Base-by-base conservation (phyloP, 2,797 vertebrate species). In the Scomberomorus guttatus region DNA sequence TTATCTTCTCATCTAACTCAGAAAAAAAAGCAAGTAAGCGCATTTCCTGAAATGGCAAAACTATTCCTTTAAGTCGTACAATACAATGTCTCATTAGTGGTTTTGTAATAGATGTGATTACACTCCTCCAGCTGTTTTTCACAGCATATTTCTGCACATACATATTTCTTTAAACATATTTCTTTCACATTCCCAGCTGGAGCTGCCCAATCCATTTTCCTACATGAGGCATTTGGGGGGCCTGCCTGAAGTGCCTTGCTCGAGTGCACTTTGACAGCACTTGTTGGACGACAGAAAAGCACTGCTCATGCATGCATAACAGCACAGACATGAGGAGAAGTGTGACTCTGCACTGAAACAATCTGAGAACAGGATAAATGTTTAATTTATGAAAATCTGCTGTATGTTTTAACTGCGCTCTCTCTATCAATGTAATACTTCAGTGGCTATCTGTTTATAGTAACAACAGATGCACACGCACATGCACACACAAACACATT, bases 301-400 rank as follows among this genome's bases (percentile, higher is more conserved):
- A 32, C 13, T 15, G 14, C 42, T 84, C 70, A 57, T 20, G 72
- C 72, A 54, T 7, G 29, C 44, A 42, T 48, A 48, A 72, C 32
- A 64, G 27, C 66, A 3, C 13, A 54, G 59, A 57, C 54, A 52
- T 2, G 11, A 48, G 27, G 13, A 37, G 56, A 42, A 20, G 27
- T 65, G 59, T 48, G 66, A 74, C 42, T 55, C 4, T 20, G 32
- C 9, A 3, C 34, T 5, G 5, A 48, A 57, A 54, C 32, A 69
- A 75, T 29, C 17, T 32, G 44, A 24, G 44, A 46, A 50, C 29
- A 7, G 42, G 57, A 74, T 70, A 56, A 82, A 80, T 77, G 52
- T 82, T 82, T 72, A 39, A 82, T 64, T 78, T 72, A 73, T 75
- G 29, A 79, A 81, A 82, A 81, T 79, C 25, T 66, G 69, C 80